Conservation (phyloP, 2,113 vertebrate species). For the Trichomycterus rosablanca region DNA sequence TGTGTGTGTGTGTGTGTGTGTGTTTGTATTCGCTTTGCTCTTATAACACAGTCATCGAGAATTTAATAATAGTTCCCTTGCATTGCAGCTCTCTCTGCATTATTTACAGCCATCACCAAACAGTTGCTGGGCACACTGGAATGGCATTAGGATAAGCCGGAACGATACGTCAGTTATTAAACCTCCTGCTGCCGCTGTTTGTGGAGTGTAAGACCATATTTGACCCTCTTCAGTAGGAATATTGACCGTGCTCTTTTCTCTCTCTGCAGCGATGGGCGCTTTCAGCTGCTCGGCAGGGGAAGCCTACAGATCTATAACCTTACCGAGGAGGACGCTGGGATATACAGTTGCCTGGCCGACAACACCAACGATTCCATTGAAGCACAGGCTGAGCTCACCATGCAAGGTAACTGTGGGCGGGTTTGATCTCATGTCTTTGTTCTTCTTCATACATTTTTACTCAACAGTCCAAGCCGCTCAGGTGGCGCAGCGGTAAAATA, state of each 20-base stretch:
- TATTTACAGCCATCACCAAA: no score
- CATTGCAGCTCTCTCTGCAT: no score
- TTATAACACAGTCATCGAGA: no score
- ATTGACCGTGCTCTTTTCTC: constrained; percentile 13
- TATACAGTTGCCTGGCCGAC: constrained; percentile 79
- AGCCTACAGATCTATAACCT: constrained; percentile 76
- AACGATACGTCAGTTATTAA: constrained; percentile 3
- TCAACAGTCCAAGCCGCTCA: no score
- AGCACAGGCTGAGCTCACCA: constrained; percentile 78
- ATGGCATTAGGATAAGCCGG: neutral
- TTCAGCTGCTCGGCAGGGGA: constrained; percentile 75
- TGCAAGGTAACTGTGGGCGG: constrained; percentile 80
- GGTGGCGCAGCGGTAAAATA: no score
- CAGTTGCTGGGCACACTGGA: neutral
- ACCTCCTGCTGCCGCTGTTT: constrained; percentile 1
- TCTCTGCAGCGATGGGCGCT: constrained; percentile 65
- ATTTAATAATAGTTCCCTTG: no score
- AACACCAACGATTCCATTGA: constrained; percentile 77
- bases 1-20: no score
- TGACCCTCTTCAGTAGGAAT: constrained; percentile 20
- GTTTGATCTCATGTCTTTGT: no score
- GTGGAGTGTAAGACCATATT: neutral
- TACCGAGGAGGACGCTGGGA: constrained; percentile 74
- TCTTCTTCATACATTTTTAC: no score
- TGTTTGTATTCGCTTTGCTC: no score